These are phyloP conservation scores for Staurois parvus DNA, from an alignment of 2,797 vertebrate genomes.

Conservation along the genomic window DNA sequence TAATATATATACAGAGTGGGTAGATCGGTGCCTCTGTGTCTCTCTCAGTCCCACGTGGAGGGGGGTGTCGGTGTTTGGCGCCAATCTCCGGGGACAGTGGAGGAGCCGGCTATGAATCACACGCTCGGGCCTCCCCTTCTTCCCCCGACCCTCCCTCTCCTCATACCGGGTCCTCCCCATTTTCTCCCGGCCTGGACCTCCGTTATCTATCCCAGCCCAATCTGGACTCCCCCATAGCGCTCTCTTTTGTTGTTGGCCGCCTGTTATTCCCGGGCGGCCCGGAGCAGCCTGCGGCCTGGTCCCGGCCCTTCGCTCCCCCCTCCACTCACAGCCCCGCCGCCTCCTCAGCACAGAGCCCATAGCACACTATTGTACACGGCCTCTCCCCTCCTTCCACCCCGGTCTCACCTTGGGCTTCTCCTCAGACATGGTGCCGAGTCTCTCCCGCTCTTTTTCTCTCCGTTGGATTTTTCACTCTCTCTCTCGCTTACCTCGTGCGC, in stretches of 20 bases:
- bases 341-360: background rate
- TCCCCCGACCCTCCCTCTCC: slow-evolving; percentile 2
- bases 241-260: background rate
- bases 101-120: slow-evolving; percentile 5
- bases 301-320: background rate
- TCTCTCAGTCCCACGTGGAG: background rate
- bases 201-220: background rate
- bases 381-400: background rate
- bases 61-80: slow-evolving; percentile 26
- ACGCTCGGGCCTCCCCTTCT: background rate
- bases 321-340: background rate
- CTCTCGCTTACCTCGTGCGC: slow-evolving; percentile 12
- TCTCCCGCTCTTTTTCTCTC: slow-evolving; percentile 42
- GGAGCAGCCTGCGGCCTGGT: background rate
- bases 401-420: slow-evolving; percentile 51
- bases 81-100: slow-evolving; percentile 13
- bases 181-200: slow-evolving; percentile 4
- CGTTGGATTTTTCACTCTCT: slow-evolving; percentile 12
- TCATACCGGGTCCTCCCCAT: slow-evolving; percentile 23
- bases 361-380: background rate
- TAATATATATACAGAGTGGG: too few species aligned
- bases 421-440: slow-evolving; percentile 47
- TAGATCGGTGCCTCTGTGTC: background rate
- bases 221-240: background rate
- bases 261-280: background rate